A percentile compares a stretch with the other conserved stretches of the same genome.
Evolutionary conservation across 2,888 invertebrate genomes (phyloP).

Genomic region (Vandiemenella viatica): DNA sequence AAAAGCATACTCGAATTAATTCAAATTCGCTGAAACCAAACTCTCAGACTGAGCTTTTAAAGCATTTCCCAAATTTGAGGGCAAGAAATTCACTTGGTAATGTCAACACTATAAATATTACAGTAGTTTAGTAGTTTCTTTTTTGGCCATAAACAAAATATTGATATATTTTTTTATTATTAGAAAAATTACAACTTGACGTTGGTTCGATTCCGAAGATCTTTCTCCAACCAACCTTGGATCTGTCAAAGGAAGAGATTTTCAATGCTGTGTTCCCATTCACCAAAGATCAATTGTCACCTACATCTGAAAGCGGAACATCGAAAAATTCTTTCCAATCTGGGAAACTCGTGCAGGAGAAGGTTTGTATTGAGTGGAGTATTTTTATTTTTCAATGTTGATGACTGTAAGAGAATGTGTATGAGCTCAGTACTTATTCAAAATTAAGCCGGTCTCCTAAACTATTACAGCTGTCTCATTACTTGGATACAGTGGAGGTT

Average conservation of each 20-base stretch:
- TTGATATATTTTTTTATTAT: slow-evolving; percentile 8
- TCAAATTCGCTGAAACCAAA: slow-evolving; percentile 24
- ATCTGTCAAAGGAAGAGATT: slow-evolving; percentile 61
- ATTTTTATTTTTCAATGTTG: slow-evolving; percentile 2
- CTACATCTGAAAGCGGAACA: slow-evolving; percentile 11
- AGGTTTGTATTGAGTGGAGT: slow-evolving; percentile 29
- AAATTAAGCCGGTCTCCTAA: background rate
- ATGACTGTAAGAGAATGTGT: background rate
- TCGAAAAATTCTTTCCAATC: slow-evolving; percentile 24
- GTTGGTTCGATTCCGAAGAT: slow-evolving; percentile 66
- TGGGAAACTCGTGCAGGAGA: slow-evolving; percentile 62
- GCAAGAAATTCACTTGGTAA: slow-evolving; percentile 30
- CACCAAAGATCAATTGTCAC: slow-evolving; percentile 26
- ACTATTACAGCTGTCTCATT: slow-evolving; percentile 56
- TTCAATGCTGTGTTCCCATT: slow-evolving; percentile 76
- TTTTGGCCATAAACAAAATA: background rate
- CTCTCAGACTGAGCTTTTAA: slow-evolving; percentile 27
- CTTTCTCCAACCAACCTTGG: slow-evolving; percentile 65
- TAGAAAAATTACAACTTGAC: slow-evolving; percentile 26
- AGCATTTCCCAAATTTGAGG: slow-evolving; percentile 30
- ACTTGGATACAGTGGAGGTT: slow-evolving; percentile 88
- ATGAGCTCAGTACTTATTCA: background rate
- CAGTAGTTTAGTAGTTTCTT: too few relatives aligned
- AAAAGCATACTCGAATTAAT: slow-evolving; percentile 32
- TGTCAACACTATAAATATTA: slow-evolving; percentile 6